Percentiles rank a stretch among this genome's conserved stretches.
Evolutionary conservation across 2,888 invertebrate genomes (phyloP).

Genomic region (Oxytorus armatus): DNA sequence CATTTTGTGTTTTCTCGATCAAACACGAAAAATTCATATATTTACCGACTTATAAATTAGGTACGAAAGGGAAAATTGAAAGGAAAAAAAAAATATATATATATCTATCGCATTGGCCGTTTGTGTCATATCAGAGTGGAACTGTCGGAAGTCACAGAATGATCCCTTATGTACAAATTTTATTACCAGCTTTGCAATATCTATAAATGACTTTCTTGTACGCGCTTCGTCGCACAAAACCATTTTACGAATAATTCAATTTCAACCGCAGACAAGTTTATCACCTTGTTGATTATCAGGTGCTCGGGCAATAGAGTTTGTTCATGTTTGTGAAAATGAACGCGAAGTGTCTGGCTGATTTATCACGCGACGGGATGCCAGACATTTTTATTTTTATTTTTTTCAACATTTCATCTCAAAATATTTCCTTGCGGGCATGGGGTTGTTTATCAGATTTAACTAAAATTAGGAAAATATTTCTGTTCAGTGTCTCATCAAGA

Average conservation of each 20-base stretch:
- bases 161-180: neutral
- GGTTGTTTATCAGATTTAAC: slow-evolving; percentile 8
- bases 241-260: neutral
- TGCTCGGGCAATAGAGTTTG: neutral
- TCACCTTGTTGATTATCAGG: neutral
- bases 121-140: too few relatives aligned
- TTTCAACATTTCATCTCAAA: too few relatives aligned
- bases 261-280: neutral
- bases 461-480: neutral
- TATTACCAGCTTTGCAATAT: neutral
- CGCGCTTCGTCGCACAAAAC: neutral
- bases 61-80: too few relatives aligned
- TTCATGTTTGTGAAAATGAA: neutral
- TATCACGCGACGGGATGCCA: too few relatives aligned
- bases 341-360: neutral
- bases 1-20: too few relatives aligned
- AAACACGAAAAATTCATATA: too few relatives aligned
- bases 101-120: too few relatives aligned
- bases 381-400: too few relatives aligned
- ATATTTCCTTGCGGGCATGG: neutral
- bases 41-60: too few relatives aligned
- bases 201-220: neutral
- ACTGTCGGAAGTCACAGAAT: too few relatives aligned
- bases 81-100: too few relatives aligned
- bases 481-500: too few relatives aligned